phyloP scores from a whole-genome alignment of 2,888 invertebrate genomes.

The Caenorhabditis becei region DNA sequence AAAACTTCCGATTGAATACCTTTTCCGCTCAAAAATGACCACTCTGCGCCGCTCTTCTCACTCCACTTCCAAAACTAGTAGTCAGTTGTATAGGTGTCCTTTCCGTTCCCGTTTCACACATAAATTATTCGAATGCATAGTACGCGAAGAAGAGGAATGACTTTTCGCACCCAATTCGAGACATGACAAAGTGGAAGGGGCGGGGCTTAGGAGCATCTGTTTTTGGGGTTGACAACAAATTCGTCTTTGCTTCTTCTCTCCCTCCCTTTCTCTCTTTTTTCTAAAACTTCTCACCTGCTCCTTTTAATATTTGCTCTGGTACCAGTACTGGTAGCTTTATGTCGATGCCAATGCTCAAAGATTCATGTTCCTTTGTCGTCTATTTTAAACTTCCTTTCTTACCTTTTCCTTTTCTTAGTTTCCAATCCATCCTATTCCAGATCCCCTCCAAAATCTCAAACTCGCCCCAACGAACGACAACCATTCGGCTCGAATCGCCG shows the following conservation, averaged over 20 bases:
- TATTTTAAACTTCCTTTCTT: conserved; percentile 35
- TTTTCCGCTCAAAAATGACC: conserved; percentile 25
- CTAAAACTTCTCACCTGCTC: conserved; percentile 28
- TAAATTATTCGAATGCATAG: conserved; percentile 27
- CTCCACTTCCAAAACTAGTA: conserved; percentile 40
- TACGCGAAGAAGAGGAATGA: conserved; percentile 14
- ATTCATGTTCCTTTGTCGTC: conserved; percentile 10
- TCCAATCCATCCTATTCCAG: conserved; percentile 1
- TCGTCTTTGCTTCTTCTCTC: background rate
- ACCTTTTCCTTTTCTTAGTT: background rate
- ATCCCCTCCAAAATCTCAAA: background rate
- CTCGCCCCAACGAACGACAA: conserved; percentile 39
- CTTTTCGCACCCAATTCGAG: conserved; percentile 39
- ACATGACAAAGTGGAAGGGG: conserved; percentile 8
- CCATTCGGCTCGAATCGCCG: conserved; percentile 28
- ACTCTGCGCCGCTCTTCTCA: conserved; percentile 2
- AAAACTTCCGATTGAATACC: conserved; percentile 23
- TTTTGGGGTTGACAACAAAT: too few relatives aligned
- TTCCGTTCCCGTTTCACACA: conserved; percentile 47
- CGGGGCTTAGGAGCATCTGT: too few relatives aligned
- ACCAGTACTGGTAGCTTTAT: conserved; percentile 34
- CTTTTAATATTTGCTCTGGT: conserved; percentile 48
- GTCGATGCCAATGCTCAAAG: conserved; percentile 16
- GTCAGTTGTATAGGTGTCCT: conserved; percentile 22
- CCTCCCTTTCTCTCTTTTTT: conserved; percentile 20